phyloP scores from a whole-genome alignment of 2,797 vertebrate species.

The Anabacerthia variegaticeps region DNA sequence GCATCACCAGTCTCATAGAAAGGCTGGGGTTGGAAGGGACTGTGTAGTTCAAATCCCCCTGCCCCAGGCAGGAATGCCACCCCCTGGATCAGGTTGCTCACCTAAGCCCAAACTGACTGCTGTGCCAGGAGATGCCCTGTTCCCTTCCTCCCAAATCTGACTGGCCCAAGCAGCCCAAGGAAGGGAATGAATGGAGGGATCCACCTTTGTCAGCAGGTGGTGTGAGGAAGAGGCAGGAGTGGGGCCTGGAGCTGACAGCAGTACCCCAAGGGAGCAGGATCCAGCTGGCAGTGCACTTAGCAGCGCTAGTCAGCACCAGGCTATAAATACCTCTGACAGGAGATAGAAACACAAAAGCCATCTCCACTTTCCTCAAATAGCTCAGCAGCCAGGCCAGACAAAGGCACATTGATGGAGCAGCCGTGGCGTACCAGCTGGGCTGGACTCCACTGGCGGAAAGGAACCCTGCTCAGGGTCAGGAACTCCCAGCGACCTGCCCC shows the following conservation, averaged over 20 bases:
- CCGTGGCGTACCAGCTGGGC: not conserved
- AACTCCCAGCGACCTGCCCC: not conserved
- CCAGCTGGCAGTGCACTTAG: slow-evolving; percentile 2
- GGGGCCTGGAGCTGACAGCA: fast-evolving
- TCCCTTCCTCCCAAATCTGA: not conserved
- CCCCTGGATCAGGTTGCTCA: not conserved
- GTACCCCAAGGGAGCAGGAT: not conserved
- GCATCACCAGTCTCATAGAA: not conserved
- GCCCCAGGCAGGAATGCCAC: not conserved
- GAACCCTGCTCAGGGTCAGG: fast-evolving
- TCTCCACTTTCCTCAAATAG: slow-evolving; percentile 60
- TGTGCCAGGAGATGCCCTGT: fast-evolving
- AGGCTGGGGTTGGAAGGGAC: not conserved
- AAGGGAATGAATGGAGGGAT: fast-evolving
- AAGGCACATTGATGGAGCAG: slow-evolving; percentile 9
- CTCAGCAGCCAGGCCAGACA: not conserved
- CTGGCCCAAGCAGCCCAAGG: fast-evolving
- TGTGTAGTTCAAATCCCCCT: not conserved
- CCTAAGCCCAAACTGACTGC: not conserved
- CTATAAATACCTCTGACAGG: slow-evolving; percentile 26
- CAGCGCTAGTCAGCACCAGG: not conserved
- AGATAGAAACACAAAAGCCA: slow-evolving; percentile 42
- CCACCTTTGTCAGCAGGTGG: not conserved
- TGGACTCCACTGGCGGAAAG: not conserved
- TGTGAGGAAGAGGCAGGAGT: not conserved